Conservation (phyloP, 2,113 vertebrate species). For the Pelvicachromis taeniatus region DNA sequence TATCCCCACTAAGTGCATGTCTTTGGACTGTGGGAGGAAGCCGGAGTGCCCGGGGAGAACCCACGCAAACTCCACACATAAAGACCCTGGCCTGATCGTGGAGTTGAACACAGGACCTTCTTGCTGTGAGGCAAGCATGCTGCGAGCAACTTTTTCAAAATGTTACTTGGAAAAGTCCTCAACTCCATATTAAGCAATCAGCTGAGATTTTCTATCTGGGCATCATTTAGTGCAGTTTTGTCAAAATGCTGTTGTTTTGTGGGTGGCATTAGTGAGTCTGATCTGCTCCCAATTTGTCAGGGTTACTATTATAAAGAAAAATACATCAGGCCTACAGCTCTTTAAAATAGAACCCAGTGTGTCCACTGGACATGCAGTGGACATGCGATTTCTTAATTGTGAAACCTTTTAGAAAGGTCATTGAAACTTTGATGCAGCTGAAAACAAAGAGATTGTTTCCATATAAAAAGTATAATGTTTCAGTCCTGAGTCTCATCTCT, state of each 20-base stretch:
- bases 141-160: neutral
- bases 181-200: neutral
- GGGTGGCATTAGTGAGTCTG: neutral
- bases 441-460: neutral
- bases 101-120: neutral
- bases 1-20: too few relatives aligned
- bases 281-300: neutral
- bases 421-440: neutral
- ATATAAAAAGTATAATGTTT: neutral
- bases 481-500: neutral
- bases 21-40: too few relatives aligned
- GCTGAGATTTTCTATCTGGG: neutral
- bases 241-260: rapidly evolving
- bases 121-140: neutral
- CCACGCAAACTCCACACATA: too few relatives aligned
- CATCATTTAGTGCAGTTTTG: rapidly evolving
- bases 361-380: neutral
- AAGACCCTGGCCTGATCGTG: too few relatives aligned
- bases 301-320: neutral
- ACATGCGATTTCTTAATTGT: neutral
- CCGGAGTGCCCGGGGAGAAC: too few relatives aligned
- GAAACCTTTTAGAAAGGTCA: neutral
- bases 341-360: neutral
- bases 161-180: neutral
- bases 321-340: neutral